phyloP scores from a whole-genome alignment of 2,113 vertebrate species.

The Scortum barcoo region DNA sequence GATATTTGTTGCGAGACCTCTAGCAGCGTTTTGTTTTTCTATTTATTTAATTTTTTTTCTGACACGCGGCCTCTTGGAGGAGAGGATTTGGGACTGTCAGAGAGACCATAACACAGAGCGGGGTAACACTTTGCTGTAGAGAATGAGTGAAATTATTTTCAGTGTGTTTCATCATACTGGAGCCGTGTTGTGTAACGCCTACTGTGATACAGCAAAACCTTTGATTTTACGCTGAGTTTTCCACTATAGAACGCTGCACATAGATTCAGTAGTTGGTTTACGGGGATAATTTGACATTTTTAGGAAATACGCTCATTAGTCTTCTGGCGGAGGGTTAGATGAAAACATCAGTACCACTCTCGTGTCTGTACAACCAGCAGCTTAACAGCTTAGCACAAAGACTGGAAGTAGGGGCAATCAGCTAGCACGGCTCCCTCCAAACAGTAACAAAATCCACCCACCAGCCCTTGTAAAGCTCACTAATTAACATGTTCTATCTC shows the following conservation, averaged over 20 bases:
- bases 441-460: background rate
- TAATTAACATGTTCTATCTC: background rate
- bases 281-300: background rate
- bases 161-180: constrained; percentile 58
- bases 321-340: background rate
- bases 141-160: constrained; percentile 50
- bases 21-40: too few species aligned
- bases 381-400: background rate
- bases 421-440: background rate
- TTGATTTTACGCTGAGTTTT: background rate
- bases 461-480: background rate
- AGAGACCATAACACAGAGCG: background rate
- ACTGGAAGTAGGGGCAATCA: too few species aligned
- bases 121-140: constrained; percentile 26
- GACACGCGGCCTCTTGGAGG: background rate
- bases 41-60: too few species aligned
- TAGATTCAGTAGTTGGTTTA: background rate
- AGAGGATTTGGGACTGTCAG: constrained; percentile 37
- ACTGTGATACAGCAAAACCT: constrained; percentile 21
- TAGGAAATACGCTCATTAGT: fast-evolving
- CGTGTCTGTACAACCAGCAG: background rate
- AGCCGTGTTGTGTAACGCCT: constrained; percentile 26
- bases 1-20: constrained; percentile 28
- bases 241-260: background rate
- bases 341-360: background rate